These are phyloP conservation scores for Melanaphis sacchari DNA, from an alignment of 1,140 invertebrate species.

Conservation along the genomic window DNA sequence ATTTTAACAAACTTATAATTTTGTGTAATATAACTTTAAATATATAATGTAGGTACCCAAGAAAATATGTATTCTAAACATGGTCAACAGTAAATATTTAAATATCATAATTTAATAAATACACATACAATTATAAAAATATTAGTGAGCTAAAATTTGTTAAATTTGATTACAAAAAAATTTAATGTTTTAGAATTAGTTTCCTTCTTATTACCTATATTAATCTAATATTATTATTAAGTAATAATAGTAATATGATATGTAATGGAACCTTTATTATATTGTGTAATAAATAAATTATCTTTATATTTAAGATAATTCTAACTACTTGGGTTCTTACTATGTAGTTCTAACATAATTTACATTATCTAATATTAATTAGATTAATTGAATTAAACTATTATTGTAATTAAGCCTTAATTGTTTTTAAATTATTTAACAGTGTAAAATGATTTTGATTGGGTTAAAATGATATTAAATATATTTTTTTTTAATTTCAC, in stretches of 20 bases:
- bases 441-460: not conserved
- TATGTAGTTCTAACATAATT: slow-evolving; percentile 3
- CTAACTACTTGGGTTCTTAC: not conserved
- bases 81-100: no score
- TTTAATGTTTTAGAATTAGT: no score
- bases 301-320: not conserved
- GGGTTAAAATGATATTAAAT: not conserved
- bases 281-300: slow-evolving; percentile 25
- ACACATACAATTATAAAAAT: no score
- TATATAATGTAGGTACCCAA: not conserved
- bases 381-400: slow-evolving; percentile 22
- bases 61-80: no score
- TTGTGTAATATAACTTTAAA: not conserved
- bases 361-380: not conserved
- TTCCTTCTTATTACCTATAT: not conserved
- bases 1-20: no score
- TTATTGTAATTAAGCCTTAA: not conserved
- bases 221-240: not conserved
- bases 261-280: not conserved
- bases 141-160: no score
- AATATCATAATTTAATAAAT: no score
- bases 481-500: not conserved
- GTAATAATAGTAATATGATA: slow-evolving; percentile 32
- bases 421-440: not conserved
- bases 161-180: no score